phyloP scores from a whole-genome alignment of 2,113 vertebrate species.

The Glaucomys volans region DNA sequence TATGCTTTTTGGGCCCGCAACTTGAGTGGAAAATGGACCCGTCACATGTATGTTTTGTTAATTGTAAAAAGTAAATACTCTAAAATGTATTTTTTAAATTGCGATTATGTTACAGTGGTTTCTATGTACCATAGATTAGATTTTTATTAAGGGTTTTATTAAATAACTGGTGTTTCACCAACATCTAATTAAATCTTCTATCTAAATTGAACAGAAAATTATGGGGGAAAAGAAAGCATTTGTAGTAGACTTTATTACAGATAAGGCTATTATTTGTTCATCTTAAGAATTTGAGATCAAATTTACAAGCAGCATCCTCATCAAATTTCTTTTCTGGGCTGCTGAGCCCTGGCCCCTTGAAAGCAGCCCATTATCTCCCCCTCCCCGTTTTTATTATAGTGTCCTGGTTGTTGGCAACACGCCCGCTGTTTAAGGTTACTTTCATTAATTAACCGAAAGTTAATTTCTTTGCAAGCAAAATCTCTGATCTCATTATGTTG shows the following conservation, averaged over 20 bases:
- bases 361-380: conserved; percentile 81
- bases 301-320: conserved; percentile 83
- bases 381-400: conserved; percentile 74
- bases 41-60: conserved; percentile 46
- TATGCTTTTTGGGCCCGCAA: neutral
- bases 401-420: conserved; percentile 81
- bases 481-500: conserved; percentile 87
- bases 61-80: conserved; percentile 63
- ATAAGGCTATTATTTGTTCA: conserved; percentile 82
- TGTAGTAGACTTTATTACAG: conserved; percentile 82
- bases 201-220: conserved; percentile 86
- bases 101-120: conserved; percentile 78
- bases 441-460: conserved; percentile 88
- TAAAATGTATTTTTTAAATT: conserved; percentile 75
- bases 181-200: conserved; percentile 84
- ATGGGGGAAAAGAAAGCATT: conserved; percentile 78
- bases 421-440: conserved; percentile 86
- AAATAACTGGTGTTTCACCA: conserved; percentile 83
- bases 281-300: conserved; percentile 84
- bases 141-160: conserved; percentile 84
- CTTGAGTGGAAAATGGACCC: neutral
- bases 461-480: conserved; percentile 86
- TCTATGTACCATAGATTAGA: conserved; percentile 79
- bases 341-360: conserved; percentile 73
- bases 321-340: conserved; percentile 80